phyloP scores from a whole-genome alignment of 2,113 vertebrate genomes.

The Poeciliopsis prolifica region DNA sequence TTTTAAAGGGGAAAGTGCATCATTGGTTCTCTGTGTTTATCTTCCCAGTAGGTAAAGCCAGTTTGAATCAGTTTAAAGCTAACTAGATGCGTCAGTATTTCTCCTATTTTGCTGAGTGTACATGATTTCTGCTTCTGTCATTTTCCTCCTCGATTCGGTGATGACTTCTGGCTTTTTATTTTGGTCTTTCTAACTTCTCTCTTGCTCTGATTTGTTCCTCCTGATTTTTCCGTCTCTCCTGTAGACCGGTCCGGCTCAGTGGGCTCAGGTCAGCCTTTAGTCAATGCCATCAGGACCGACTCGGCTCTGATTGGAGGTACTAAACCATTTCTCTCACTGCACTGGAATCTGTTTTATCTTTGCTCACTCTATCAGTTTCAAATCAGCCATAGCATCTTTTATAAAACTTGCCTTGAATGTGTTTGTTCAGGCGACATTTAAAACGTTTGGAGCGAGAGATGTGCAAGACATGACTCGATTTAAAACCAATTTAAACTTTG shows the following conservation, averaged over 20 bases:
- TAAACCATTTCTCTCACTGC: conserved; percentile 27
- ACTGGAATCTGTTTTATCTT: neutral
- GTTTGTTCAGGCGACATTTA: neutral
- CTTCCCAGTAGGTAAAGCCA: neutral
- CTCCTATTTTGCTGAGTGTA: neutral
- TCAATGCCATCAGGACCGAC: conserved; percentile 88
- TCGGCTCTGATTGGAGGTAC: conserved; percentile 97
- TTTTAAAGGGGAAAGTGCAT: too few species aligned
- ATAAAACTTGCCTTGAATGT: neutral
- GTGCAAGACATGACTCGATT: conserved; percentile 22
- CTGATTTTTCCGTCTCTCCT: conserved; percentile 50
- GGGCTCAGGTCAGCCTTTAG: conserved; percentile 87
- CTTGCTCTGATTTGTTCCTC: neutral
- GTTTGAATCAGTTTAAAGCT: neutral
- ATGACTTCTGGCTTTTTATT: conserved; percentile 3
- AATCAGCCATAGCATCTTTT: neutral
- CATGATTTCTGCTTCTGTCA: neutral
- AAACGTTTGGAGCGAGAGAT: conserved; percentile 14
- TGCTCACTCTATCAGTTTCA: neutral
- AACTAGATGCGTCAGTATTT: neutral
- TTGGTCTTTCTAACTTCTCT: neutral
- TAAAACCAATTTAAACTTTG: conserved; percentile 62
- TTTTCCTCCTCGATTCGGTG: neutral
- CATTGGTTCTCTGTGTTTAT: too few species aligned
- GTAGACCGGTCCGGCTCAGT: conserved; percentile 90